Percentiles rank a stretch among this genome's conserved stretches.
These are phyloP conservation scores for Festucalex cinctus DNA, from an alignment of 2,113 vertebrate species.

Conservation along the genomic window DNA sequence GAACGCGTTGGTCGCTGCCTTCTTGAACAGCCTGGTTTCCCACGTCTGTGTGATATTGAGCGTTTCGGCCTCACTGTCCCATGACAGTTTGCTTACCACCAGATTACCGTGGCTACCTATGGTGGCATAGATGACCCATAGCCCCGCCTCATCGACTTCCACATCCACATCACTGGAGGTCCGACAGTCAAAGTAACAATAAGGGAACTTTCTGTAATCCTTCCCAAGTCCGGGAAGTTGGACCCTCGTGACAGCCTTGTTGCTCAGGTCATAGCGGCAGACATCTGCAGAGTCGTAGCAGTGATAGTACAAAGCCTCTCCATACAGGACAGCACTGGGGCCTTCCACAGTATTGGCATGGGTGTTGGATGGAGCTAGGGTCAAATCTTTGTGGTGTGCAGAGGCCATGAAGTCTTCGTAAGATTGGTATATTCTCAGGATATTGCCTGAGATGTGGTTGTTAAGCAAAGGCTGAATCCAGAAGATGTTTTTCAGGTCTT, in stretches of 20 bases:
- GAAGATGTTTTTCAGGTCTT: constrained; percentile 56
- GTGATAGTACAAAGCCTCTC: constrained; percentile 78
- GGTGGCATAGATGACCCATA: constrained; percentile 73
- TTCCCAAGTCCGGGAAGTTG: constrained; percentile 69
- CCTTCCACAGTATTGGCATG: constrained; percentile 68
- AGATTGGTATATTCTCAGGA: constrained; percentile 68
- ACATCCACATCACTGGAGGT: constrained; percentile 75
- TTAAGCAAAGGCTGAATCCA: constrained; percentile 79
- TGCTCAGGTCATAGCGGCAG: constrained; percentile 51
- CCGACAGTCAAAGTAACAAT: constrained; percentile 74
- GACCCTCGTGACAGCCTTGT: constrained; percentile 29
- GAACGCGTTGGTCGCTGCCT: constrained; percentile 81
- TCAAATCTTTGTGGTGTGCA: constrained; percentile 19
- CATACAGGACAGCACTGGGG: constrained; percentile 73
- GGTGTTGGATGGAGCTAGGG: constrained; percentile 21
- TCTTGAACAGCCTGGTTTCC: constrained; percentile 78
- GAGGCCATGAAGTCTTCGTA: constrained; percentile 78
- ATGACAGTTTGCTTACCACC: constrained; percentile 54
- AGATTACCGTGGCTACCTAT: constrained; percentile 68
- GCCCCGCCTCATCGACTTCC: constrained; percentile 63
- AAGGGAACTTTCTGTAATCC: constrained; percentile 81
- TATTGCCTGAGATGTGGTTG: constrained; percentile 55
- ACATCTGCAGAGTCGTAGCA: constrained; percentile 51
- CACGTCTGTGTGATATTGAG: constrained; percentile 74
- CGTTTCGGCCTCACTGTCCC: constrained; percentile 9